These are phyloP conservation scores for Bos indicus DNA, from an alignment of 2,113 vertebrate species.

Conservation along the genomic window DNA sequence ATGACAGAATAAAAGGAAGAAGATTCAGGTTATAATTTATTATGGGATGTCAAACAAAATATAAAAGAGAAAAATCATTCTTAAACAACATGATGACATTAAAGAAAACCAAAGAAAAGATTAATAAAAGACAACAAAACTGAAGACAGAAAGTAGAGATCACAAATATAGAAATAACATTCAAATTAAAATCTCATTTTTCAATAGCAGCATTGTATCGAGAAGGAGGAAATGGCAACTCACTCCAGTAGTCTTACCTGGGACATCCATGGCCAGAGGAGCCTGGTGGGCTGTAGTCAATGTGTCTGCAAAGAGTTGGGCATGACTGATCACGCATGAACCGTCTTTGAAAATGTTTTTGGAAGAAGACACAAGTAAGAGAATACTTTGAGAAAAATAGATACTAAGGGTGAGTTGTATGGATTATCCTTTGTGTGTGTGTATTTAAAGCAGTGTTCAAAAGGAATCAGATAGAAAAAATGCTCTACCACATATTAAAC, in stretches of 20 bases:
- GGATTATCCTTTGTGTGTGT: neutral
- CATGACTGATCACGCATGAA: neutral
- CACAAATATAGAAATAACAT: neutral
- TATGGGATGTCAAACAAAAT: neutral
- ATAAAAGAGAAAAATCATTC: neutral
- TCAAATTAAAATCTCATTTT: neutral
- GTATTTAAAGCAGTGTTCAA: neutral
- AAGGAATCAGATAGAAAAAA: neutral
- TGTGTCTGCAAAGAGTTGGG: neutral
- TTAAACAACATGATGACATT: neutral
- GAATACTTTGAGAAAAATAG: neutral
- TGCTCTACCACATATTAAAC: neutral
- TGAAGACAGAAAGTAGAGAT: neutral
- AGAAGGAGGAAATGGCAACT: neutral
- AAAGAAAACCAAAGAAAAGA: neutral
- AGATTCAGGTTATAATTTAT: neutral
- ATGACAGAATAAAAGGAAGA: neutral
- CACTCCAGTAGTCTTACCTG: neutral
- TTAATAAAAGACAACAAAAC: neutral
- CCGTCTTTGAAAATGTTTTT: neutral
- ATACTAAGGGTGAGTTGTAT: neutral
- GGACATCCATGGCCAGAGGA: neutral
- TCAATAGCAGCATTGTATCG: neutral
- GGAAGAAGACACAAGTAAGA: neutral
- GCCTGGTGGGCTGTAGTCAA: neutral